Conservation (phyloP, 2,797 vertebrate genomes). For the Avahi laniger region DNA sequence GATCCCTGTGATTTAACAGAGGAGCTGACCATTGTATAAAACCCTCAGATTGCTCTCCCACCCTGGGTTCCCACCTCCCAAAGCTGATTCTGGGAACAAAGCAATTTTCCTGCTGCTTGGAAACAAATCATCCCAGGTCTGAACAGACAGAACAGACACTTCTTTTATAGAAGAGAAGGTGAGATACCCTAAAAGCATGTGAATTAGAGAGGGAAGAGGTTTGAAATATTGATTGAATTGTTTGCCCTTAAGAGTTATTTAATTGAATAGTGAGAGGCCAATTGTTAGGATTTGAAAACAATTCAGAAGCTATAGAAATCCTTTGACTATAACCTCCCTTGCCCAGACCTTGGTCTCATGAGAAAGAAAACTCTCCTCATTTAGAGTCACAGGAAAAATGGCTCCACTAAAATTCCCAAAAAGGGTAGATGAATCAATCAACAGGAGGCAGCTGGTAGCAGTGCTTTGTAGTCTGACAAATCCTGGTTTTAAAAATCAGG, state of each 20-base stretch:
- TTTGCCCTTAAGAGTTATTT: slow-evolving; percentile 49
- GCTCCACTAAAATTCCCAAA: neutral
- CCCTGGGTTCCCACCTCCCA: neutral
- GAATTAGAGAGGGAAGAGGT: neutral
- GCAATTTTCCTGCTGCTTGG: neutral
- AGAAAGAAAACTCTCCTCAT: slow-evolving; percentile 38
- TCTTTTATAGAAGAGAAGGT: neutral
- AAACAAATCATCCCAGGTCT: neutral
- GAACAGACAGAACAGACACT: neutral
- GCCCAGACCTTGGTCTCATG: neutral
- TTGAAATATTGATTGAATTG: slow-evolving; percentile 9
- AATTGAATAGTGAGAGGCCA: slow-evolving; percentile 42
- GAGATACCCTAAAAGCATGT: neutral
- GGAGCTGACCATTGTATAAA: neutral
- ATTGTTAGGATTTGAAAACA: slow-evolving; percentile 47
- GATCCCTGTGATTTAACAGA: neutral
- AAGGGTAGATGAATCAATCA: neutral
- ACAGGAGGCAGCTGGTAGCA: neutral
- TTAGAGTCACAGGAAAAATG: slow-evolving; percentile 1
- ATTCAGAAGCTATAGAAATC: slow-evolving; percentile 52
- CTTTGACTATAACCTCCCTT: slow-evolving; percentile 35
- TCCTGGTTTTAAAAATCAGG: neutral
- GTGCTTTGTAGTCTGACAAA: neutral
- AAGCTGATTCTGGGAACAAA: slow-evolving; percentile 52
- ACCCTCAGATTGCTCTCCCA: neutral